Evolutionary conservation across 2,888 invertebrate genomes (phyloP), one percentile per base, ranked within the genome.

Genomic region (Dolomedes plantarius): DNA sequence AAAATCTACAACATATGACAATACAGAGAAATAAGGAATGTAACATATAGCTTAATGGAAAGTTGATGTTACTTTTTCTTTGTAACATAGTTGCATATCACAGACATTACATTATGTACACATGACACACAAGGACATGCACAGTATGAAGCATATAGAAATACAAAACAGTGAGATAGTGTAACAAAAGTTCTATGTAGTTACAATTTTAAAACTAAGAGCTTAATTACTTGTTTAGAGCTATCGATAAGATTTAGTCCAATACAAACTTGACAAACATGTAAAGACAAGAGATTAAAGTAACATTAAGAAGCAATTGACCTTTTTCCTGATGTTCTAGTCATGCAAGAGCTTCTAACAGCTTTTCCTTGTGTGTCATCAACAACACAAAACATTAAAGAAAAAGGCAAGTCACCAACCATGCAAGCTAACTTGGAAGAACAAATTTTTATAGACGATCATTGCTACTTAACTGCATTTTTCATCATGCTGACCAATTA

Each of bases 351-450:
- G 56, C 56, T 23, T 56, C 56, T 56, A 5, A 64, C 9, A 19
- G 19, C 32, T 56, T 28, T 28, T 73, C 19, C 68, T 68, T 67
- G 77, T 77, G 76, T 85, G 83, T 36, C 83, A 85, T 39, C 9
- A 5, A 83, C 68, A 36, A 83, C n/a, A 77, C n/a, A 75, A 41
- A 27, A n/a, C 31, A n/a, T 28, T n/a, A 65, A 32, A n/a, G n/a
- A n/a, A n/a, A 71, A 56, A n/a, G 83, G 77, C 83, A 85, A 85
- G 83, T 85, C 83, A 85, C 83, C 83, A 85, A 72, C 83, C 83
- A 76, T 77, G 83, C 83, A 68, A 85, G 77, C 83, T 50, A 56
- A 72, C 9, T 75, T 76, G 2, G 46, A 50, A 27, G 31, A 74
- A 56, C 39, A 67, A 50, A 50, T 56, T 71, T 62, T 29, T 50